phyloP scores from a whole-genome alignment of 1,140 invertebrate species.

The Rhynchophorus ferrugineus region DNA sequence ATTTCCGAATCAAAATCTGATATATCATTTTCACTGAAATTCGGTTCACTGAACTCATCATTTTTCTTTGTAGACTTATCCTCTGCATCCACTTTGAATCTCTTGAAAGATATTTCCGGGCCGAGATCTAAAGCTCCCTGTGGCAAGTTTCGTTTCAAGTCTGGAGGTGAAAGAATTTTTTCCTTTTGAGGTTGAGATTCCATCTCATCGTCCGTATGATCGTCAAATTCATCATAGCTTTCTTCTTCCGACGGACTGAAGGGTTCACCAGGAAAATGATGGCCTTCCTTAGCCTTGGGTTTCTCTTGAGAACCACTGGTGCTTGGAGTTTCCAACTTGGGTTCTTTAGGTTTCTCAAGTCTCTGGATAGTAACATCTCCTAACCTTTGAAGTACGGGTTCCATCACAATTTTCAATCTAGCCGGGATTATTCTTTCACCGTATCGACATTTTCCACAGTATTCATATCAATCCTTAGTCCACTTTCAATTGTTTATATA shows the following conservation, averaged over 20 bases:
- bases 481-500: constrained; percentile 5
- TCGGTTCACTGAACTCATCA: constrained; percentile 20
- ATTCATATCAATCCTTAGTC: too few species aligned
- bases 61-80: not conserved
- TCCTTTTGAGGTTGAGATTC: not conserved
- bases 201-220: constrained; percentile 3
- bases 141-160: constrained; percentile 25
- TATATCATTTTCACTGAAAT: constrained; percentile 34
- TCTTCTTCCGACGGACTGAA: constrained; percentile 26
- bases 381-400: constrained; percentile 36
- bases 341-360: constrained; percentile 36
- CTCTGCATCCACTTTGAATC: constrained; percentile 22
- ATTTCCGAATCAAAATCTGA: constrained; percentile 36
- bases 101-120: constrained; percentile 27
- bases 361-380: constrained; percentile 40
- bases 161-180: constrained; percentile 1
- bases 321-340: constrained; percentile 27
- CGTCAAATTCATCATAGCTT: constrained; percentile 25
- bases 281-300: constrained; percentile 24
- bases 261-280: constrained; percentile 13
- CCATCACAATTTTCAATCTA: constrained; percentile 29
- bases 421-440: not conserved
- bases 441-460: not conserved
- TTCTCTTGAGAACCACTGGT: constrained; percentile 22
- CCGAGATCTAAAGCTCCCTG: constrained; percentile 7